Base-by-base conservation (phyloP, 2,888 invertebrate species). In the Buathra laborator region DNA sequence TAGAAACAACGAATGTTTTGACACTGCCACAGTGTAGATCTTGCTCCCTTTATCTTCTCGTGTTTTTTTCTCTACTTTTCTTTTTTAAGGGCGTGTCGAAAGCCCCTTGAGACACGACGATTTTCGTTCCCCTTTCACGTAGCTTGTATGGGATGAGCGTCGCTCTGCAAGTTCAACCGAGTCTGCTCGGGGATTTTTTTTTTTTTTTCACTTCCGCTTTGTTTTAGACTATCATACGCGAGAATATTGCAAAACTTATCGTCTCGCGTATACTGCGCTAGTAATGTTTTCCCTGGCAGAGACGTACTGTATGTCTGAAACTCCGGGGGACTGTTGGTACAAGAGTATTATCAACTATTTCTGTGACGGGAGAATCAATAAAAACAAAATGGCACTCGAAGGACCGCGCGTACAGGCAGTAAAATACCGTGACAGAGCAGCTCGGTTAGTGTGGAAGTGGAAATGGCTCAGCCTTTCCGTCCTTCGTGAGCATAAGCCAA, bases 61-160 rank as follows among this genome's bases (percentile, higher is more conserved):
- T 51, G 12, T 71, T 29, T 71, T 72, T 16, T 10, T 37, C 64
- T 79, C 64, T 32, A 62, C 32, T 53, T 72, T 64, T 70, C 64
- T 75, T 85, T 72, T 83, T 72, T 62, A 68, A 82, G 82, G 83
- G 85, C 72, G 83, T 64, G 79, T 82, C 82, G 79, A 85, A 80
- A 80, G 85, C 62, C 80, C 77, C 83, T 85, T 76, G 85, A 85
- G 85, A 85, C 84, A 66, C 81, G 81, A 70, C 83, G 80, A 83
- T 83, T 85, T 79, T 67, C 68, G 68, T 77, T 51, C 66, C 82
- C 71, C 79, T 46, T 66, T 43, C 51, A 32, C 43, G 7, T 19
- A 32, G 43, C 53, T 68, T 32, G 70, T 43, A 64, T 64, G 53
- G 53, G 76, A 53, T 68, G 74, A 75, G 70, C 44, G 48, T 67